Evolutionary conservation across 2,888 invertebrate genomes (phyloP), one percentile per base, ranked within the genome.

Genomic region (Tipula confusa): DNA sequence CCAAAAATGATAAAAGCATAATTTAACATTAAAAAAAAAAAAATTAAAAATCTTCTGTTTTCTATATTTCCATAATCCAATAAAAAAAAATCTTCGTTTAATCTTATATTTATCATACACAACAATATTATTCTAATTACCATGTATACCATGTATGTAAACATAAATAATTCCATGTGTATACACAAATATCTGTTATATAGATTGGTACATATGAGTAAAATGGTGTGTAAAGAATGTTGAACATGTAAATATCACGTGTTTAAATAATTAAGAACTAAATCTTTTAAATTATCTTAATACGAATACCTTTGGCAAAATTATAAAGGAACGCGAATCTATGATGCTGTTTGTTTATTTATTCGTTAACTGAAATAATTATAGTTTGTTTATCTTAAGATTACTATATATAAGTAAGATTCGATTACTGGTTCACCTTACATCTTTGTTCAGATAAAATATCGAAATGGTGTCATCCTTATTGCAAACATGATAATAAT

Each of bases 61-160:
- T 64, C 4, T 43, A n/a, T 43, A 64, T 64, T 64, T 64, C 64
- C 24, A 24, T 24, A 64, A 64, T 64, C 64, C 24, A 43, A 24
- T 18, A 64, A 64, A 64, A 64, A 24, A 1, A 43, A 11, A 38
- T 9, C 6, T 24, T 7, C 24, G 64, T 24, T 64, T 64, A 64
- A 64, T 64, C 64, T 64, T 64, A 64, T 33, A 9, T 64, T 24
- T 64, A 7, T 24, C 24, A 9, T 24, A 64, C 9, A 64, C 18
- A 64, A 64, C 64, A 64, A 24, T 24, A 64, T 64, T 64, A 64
- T 64, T 64, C 64, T 64, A 64, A 64, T 64, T 64, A 64, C 64
- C 64, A 11, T 24, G 64, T 24, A 24, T 64, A 24, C 7, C 7
- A 24, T 18, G 24, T 64, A 64, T 64, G 64, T 64, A 64, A 64